phyloP scores from a whole-genome alignment of 2,113 vertebrate species.

The Rhynchomys soricoides region DNA sequence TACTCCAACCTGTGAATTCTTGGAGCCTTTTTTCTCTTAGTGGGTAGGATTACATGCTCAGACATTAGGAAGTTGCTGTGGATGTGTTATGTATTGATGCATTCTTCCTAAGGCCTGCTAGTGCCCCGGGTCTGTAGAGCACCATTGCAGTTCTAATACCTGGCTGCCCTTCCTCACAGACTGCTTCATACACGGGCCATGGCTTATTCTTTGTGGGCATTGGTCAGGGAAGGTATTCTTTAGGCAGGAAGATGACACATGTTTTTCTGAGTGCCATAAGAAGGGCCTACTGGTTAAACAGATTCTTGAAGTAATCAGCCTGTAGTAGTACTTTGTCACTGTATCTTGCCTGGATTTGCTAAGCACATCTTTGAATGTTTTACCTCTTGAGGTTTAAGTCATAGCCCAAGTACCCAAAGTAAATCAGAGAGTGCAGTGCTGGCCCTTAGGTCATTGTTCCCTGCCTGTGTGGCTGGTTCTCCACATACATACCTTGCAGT shows the following conservation, averaged over 20 bases:
- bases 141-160: background rate
- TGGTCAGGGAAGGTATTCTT: background rate
- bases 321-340: background rate
- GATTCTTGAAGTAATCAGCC: background rate
- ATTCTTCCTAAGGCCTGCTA: background rate
- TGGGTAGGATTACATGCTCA: background rate
- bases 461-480: background rate
- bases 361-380: slow-evolving; percentile 37
- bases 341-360: slow-evolving; percentile 26
- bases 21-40: background rate
- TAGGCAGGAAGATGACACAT: background rate
- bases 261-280: background rate
- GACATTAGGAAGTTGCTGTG: background rate
- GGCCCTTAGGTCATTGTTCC: background rate
- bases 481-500: background rate
- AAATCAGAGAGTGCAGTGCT: background rate
- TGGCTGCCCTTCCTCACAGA: background rate
- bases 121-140: background rate
- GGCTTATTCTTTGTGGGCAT: background rate
- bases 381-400: slow-evolving; percentile 24
- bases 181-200: background rate
- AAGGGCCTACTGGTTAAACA: background rate
- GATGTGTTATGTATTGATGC: background rate
- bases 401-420: background rate
- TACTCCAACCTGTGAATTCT: background rate